A percentile compares a stretch with the other conserved stretches of the same genome.
Evolutionary conservation across 2,888 invertebrate species (phyloP).

Genomic region (Acrobasis repandana): DNA sequence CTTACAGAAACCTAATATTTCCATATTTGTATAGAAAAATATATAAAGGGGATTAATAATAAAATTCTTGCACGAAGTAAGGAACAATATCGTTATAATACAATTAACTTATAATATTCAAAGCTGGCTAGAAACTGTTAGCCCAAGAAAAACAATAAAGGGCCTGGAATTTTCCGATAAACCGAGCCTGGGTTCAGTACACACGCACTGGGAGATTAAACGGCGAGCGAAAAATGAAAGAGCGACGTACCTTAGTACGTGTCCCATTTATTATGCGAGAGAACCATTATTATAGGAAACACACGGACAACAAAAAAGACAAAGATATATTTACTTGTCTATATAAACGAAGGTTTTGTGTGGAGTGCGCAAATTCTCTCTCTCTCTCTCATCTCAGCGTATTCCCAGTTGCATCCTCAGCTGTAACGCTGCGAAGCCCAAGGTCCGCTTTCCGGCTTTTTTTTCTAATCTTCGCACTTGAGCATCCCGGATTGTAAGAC

Average conservation of each 20-base stretch:
- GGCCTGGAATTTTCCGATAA: conserved; percentile 30
- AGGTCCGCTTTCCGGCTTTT: too few species aligned
- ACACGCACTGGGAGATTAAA: conserved; percentile 55
- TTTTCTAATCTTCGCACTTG: too few species aligned
- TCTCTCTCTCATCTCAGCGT: too few species aligned
- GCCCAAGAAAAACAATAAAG: conserved; percentile 30
- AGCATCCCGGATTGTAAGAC: too few species aligned
- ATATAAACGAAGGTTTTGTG: not conserved
- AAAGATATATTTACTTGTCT: not conserved
- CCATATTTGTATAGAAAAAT: too few species aligned
- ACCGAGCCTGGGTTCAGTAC: conserved; percentile 23
- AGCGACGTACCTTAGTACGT: conserved; percentile 63
- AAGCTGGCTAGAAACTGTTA: not conserved
- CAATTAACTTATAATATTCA: not conserved
- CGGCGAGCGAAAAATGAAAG: conserved; percentile 68
- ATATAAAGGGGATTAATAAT: too few species aligned
- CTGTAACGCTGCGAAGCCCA: too few species aligned
- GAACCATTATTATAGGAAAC: conserved; percentile 55
- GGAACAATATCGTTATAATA: not conserved
- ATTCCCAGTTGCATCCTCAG: too few species aligned
- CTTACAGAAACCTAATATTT: too few species aligned
- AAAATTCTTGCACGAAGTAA: too few species aligned
- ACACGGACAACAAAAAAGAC: conserved; percentile 32
- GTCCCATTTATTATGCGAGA: conserved; percentile 65
- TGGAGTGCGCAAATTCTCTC: too few species aligned